Evolutionary conservation across 2,888 invertebrate genomes (phyloP).

Genomic region (Drosophila merina): DNA sequence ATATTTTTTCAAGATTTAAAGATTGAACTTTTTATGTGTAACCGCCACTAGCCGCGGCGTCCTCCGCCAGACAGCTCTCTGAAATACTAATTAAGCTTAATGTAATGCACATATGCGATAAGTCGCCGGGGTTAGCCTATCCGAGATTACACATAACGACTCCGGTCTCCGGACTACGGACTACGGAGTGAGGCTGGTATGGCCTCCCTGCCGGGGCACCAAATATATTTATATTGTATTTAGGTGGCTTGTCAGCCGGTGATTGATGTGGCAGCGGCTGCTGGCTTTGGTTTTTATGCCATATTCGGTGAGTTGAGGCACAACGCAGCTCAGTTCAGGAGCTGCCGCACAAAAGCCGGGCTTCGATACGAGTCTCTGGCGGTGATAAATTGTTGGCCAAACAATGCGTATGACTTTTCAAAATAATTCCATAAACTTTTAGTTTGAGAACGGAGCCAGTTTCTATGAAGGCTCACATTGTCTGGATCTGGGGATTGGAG

Average conservation of each 20-base stretch:
- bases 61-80: slow-evolving; percentile 4
- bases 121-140: slow-evolving; percentile 63
- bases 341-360: slow-evolving; percentile 26
- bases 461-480: slow-evolving; percentile 34
- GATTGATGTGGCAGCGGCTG: slow-evolving; percentile 68
- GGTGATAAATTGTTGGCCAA: slow-evolving; percentile 49
- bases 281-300: slow-evolving; percentile 42
- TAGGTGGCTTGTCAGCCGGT: slow-evolving; percentile 69
- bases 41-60: not conserved
- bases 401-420: slow-evolving; percentile 50
- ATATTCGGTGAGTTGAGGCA: slow-evolving; percentile 26
- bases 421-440: slow-evolving; percentile 42
- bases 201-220: slow-evolving; percentile 29
- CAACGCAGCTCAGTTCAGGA: slow-evolving; percentile 4
- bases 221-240: slow-evolving; percentile 61
- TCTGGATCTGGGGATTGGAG: slow-evolving; percentile 15
- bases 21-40: not conserved
- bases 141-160: slow-evolving; percentile 66
- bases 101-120: slow-evolving; percentile 77
- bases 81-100: slow-evolving; percentile 75
- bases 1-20: no score
- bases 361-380: slow-evolving; percentile 17
- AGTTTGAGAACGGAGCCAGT: slow-evolving; percentile 38
- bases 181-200: slow-evolving; percentile 8
- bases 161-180: slow-evolving; percentile 24